Evolutionary conservation across 2,888 invertebrate genomes (phyloP).

Genomic region (Cordilura impudica): DNA sequence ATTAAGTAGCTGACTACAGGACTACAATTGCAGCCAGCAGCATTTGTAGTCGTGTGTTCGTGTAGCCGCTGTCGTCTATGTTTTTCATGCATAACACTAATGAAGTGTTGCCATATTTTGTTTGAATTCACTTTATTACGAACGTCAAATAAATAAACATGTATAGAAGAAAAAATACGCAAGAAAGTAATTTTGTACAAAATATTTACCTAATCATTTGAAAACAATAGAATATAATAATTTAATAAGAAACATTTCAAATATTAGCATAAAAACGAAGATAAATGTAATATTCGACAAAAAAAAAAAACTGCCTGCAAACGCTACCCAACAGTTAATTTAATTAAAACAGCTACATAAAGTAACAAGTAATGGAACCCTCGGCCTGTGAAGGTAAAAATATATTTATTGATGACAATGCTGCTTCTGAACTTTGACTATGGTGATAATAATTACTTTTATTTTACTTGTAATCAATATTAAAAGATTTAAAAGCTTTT

Average conservation of each 20-base stretch:
- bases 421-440: conserved; percentile 56
- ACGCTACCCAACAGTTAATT: neutral
- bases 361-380: conserved; percentile 82
- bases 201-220: conserved; percentile 19
- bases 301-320: neutral
- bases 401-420: conserved; percentile 26
- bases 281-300: neutral
- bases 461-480: conserved; percentile 29
- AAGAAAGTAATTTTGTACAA: conserved; percentile 25
- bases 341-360: neutral
- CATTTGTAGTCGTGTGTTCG: too few species aligned
- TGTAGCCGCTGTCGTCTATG: too few species aligned
- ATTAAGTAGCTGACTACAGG: too few species aligned
- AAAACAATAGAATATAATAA: neutral
- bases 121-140: too few species aligned
- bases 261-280: neutral
- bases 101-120: too few species aligned
- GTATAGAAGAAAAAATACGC: neutral
- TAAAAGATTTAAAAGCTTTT: conserved; percentile 95
- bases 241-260: neutral
- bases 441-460: neutral
- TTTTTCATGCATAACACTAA: too few species aligned
- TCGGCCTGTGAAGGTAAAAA: conserved; percentile 92
- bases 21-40: too few species aligned
- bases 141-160: conserved; percentile 20